Conservation (phyloP, 2,797 vertebrate species). For the Tarsius wallacei region DNA sequence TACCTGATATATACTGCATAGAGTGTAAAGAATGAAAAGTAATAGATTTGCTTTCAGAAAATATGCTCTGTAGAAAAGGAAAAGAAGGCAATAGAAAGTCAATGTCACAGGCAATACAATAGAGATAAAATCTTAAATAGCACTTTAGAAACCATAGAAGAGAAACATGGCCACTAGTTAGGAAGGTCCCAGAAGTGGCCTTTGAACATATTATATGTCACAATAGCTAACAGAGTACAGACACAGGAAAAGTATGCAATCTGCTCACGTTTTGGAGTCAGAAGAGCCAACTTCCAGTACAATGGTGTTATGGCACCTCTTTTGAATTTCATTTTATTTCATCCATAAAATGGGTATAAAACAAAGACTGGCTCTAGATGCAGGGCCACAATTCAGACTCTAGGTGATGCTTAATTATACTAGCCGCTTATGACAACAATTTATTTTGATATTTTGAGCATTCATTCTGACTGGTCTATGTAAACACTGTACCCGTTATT, state of each 20-base stretch:
- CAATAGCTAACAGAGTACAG: not conserved
- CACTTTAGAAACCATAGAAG: not conserved
- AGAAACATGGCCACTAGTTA: not conserved
- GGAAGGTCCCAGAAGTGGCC: not conserved
- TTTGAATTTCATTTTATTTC: not conserved
- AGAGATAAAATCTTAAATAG: conserved; percentile 5
- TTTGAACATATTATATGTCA: not conserved
- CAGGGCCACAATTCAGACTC: not conserved
- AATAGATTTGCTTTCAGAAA: not conserved
- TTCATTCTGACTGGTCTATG: not conserved
- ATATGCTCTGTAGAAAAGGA: not conserved
- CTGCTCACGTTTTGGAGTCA: not conserved
- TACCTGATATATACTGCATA: not conserved
- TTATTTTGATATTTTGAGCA: not conserved
- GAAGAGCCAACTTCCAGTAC: not conserved
- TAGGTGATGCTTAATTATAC: not conserved
- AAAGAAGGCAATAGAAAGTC: not conserved
- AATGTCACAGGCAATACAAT: not conserved
- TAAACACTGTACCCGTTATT: not conserved
- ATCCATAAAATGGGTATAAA: not conserved
- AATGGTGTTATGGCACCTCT: not conserved
- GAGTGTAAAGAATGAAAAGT: not conserved
- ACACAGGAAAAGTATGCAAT: not conserved
- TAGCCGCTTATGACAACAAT: not conserved
- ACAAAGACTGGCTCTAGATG: not conserved